Evolutionary conservation across 2,797 vertebrate species (phyloP), one percentile per base, ranked within the genome.

Genomic region (Acipenser oxyrinchus): DNA sequence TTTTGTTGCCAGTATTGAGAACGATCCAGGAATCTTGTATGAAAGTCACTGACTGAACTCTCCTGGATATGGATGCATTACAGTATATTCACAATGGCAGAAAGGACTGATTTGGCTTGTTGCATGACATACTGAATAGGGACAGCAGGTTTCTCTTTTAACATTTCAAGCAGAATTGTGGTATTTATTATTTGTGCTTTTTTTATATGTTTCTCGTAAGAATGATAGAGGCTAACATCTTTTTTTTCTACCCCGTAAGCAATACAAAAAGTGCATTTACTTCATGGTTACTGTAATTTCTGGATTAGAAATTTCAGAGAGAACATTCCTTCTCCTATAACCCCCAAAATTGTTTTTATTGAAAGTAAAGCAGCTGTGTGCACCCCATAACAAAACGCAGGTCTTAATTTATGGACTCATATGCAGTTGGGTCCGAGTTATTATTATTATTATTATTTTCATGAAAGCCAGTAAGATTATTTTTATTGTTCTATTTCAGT

Each of bases 151-250:
- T 83, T 84, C 73, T 85, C 82, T 81, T 71, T 74, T 80, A 82
- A 83, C 53, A 63, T 78, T 77, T 84, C 83, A 78, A 77, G 72
- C 72, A 77, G 66, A 83, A 76, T 76, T 75, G 73, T 76, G 74
- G 74, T 86, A 86, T 89, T 90, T 88, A 89, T 89, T 86, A 75
- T 81, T 78, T 67, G 73, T 78, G 77, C 78, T 78, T 88, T 82
- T 70, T 83, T 78, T 78, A 81, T 81, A 78, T 79, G 79, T 68
- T 71, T 85, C 79, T 77, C 76, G 72, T 80, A 85, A 73, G 74
- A 71, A 18, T 18, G 15, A 18, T 18, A 18, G 15, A 1, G 15
- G 15, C 15, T 18, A 18, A 18, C 15, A 18, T 18, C 15, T 18
- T 18, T 18, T 18, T 18, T 18, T 18, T 18, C 15, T 18, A 18